Evolutionary conservation across 2,113 vertebrate species (phyloP), one percentile per base, ranked within the genome.

Genomic region (Catagonus wagneri): DNA sequence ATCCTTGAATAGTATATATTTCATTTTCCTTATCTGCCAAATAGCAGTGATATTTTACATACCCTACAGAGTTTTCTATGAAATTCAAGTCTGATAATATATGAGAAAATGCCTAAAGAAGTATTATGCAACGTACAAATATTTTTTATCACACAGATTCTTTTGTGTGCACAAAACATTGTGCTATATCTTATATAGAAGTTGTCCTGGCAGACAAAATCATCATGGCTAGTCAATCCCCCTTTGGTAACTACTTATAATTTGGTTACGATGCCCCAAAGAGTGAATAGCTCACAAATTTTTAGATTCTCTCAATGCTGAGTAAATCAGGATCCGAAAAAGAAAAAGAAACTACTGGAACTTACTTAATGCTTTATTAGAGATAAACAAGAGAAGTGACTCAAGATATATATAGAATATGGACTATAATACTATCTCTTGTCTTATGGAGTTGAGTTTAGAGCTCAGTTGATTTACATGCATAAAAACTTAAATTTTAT

Each of bases 21-120:
- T 96, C 54, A 93, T 95, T 93, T 90, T 89, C 17, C 50, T 94
- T 94, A 91, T 95, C 83, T 80, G 19, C 80, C 22, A 44, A 92
- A 94, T n/a, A 83, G 65, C 69, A 85, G 75, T 78, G 71, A 84
- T 83, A 94, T 79, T 97, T 96, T 95, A 92, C 66, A 89, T 72
- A 95, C 9, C 7, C 72, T 85, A 87, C 5, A 78, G 23, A 75
- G 68, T 85, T 92, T 96, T 68, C 90, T 78, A 60, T 58, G 50
- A 96, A 96, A 88, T 92, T 44, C 56, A 94, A 89, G 10, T 39
- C 50, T 96, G 61, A 61, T 15, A 78, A 58, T 78, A 78, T 66
- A 61, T 63, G 83, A 54, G 7, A 76, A 93, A 95, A 93, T 92
- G 83, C 65, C 75, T 93, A 90, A 58, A 32, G 65, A 96, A 90